phyloP scores from a whole-genome alignment of 1,140 invertebrate genomes.

The Globodera ellingtonae region DNA sequence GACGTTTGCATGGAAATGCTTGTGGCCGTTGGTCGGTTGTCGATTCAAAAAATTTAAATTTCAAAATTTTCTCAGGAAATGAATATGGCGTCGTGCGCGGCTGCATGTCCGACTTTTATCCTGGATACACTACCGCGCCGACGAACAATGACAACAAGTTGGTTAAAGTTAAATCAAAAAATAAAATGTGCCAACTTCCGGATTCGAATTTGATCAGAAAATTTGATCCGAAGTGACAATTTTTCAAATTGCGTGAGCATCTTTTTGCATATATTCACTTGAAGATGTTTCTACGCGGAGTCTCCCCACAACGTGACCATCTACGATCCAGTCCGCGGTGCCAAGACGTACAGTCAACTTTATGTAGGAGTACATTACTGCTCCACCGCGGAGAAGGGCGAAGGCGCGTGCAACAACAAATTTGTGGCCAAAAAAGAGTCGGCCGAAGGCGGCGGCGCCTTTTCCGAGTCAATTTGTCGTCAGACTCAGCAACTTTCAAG shows the following conservation, averaged over 20 bases:
- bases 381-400: not conserved
- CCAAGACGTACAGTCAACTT: not conserved
- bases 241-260: not conserved
- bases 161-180: too few species aligned
- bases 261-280: not conserved
- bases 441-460: not conserved
- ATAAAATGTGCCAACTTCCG: not conserved
- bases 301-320: slow-evolving; percentile 2
- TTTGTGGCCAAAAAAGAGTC: not conserved
- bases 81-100: not conserved
- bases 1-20: slow-evolving; percentile 6
- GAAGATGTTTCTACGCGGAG: not conserved
- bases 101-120: not conserved
- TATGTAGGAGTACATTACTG: not conserved
- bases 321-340: not conserved
- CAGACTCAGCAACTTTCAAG: not conserved
- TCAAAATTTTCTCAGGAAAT: not conserved
- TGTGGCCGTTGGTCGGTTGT: not conserved
- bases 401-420: slow-evolving; percentile 3
- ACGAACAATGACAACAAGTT: too few species aligned
- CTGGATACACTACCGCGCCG: not conserved
- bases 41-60: not conserved
- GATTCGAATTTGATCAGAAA: not conserved
- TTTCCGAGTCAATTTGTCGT: not conserved
- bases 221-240: not conserved